Evolutionary conservation across 2,113 vertebrate genomes (phyloP), one percentile per base, ranked within the genome.

Genomic region (Caretta caretta): DNA sequence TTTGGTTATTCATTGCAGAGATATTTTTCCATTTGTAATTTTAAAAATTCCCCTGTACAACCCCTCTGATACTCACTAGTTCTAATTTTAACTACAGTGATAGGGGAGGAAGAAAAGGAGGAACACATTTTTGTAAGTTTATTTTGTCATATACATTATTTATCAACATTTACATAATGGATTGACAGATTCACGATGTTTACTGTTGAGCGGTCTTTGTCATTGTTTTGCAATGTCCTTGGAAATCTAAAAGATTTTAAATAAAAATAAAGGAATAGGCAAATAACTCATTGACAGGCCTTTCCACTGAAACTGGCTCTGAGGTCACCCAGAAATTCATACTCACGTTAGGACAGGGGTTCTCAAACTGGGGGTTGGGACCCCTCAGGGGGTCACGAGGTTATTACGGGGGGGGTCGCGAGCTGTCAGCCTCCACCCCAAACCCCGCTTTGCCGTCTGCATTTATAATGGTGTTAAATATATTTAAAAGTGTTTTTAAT

Each of bases 251-350:
- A 94, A 22, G 75, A 87, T 90, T 96, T 93, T 94, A 95, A 97
- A 86, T 80, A 97, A 97, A 97, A 97, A 95, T 59, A 94, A 97
- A 98, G 86, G 89, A 88, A 94, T 48, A 95, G 93, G 95, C 97
- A 97, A 97, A 87, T 95, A 84, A 79, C 69, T 84, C 88, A 96
- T 94, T 85, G 91, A 83, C 92, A 92, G 90, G 48, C 7, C 91
- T 97, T 94, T 19, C 92, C 88, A 81, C 88, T 89, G 20, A 88
- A 87, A 88, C 98, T 97, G 94, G 85, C 93, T 93, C 91, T 95
- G 95, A 84, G 92, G 82, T 92, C 92, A 94, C 53, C 89, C 72
- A 97, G 82, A 81, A 97, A 96, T 93, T 93, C 81, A 76, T 97
- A 80, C 50, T 96, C 91, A 80, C 22, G 20, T 95, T 97, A 96